Conservation (phyloP, 1,140 invertebrate genomes). For the Nasonia longicornis region DNA sequence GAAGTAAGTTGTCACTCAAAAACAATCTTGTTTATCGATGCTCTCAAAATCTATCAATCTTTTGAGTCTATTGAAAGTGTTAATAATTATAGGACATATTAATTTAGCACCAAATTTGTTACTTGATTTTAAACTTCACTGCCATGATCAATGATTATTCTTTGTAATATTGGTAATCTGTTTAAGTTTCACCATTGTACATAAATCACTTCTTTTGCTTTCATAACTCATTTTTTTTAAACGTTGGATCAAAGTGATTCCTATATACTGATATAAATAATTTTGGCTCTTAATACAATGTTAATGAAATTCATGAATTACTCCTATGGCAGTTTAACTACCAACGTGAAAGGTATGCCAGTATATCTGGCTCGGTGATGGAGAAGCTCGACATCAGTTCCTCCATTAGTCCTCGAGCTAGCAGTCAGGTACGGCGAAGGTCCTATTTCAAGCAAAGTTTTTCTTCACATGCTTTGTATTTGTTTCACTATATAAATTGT, state of each 20-base stretch:
- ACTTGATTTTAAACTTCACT: background rate
- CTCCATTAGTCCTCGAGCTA: conserved; percentile 78
- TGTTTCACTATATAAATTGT: conserved; percentile 25
- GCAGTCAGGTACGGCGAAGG: conserved; percentile 74
- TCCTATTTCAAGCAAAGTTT: conserved; percentile 32
- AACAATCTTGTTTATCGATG: background rate
- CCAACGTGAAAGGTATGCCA: conserved; percentile 85
- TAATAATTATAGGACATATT: background rate
- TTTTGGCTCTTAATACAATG: conserved; percentile 42
- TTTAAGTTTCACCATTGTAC: background rate
- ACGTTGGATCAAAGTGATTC: background rate
- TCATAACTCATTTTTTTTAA: too few species aligned
- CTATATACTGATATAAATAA: background rate
- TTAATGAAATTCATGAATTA: conserved; percentile 46
- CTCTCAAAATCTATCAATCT: background rate
- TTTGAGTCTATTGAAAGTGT: background rate
- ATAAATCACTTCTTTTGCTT: background rate
- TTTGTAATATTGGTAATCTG: background rate
- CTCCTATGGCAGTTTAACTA: conserved; percentile 72
- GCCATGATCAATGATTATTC: background rate
- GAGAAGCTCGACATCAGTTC: conserved; percentile 83
- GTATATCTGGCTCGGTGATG: conserved; percentile 84
- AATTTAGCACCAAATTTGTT: background rate
- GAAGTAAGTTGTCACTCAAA: conserved; percentile 55
- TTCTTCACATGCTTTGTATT: conserved; percentile 37